Evolutionary conservation across 92 coral and sea anemone genomes (phyloP).

Genomic region (Epizoanthus stellaris): DNA sequence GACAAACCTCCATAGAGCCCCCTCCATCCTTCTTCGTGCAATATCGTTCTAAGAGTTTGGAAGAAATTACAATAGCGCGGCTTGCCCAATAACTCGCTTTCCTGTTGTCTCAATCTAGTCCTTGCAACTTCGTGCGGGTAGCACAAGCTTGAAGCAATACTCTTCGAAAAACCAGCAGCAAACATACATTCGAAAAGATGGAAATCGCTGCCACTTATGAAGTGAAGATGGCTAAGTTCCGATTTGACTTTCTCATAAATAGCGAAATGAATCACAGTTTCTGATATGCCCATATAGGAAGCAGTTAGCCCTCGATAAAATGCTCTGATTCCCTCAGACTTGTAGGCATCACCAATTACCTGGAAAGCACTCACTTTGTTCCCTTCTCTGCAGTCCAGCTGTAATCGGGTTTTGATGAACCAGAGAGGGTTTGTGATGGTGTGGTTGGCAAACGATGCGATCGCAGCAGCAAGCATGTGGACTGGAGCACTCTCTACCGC

Average conservation of each 20-base stretch:
- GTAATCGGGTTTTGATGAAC: slow-evolving; percentile 94
- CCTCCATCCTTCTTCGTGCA: slow-evolving; percentile 84
- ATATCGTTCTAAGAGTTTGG: slow-evolving; percentile 79
- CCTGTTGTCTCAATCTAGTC: slow-evolving; percentile 92
- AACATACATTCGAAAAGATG: slow-evolving; percentile 79
- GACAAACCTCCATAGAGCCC: slow-evolving; percentile 90
- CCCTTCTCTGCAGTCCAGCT: slow-evolving; percentile 76
- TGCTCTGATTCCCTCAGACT: slow-evolving; percentile 85
- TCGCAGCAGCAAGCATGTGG: slow-evolving; percentile 88
- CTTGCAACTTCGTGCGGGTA: slow-evolving; percentile 98
- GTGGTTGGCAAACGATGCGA: slow-evolving; percentile 85
- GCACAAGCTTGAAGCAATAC: slow-evolving; percentile 87
- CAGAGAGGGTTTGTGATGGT: slow-evolving; percentile 94
- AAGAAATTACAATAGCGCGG: slow-evolving; percentile 75
- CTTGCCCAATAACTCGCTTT: slow-evolving; percentile 80
- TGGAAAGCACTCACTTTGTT: slow-evolving; percentile 67
- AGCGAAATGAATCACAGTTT: slow-evolving; percentile 89
- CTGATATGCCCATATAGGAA: slow-evolving; percentile 93
- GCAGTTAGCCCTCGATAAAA: slow-evolving; percentile 96
- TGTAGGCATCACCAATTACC: slow-evolving; percentile 76
- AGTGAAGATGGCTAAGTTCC: slow-evolving; percentile 55
- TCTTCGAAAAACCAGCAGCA: slow-evolving; percentile 89
- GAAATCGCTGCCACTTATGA: slow-evolving; percentile 58
- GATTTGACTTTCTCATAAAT: slow-evolving; percentile 87
- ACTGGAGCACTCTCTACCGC: slow-evolving; percentile 68